Base-by-base conservation (phyloP, 2,113 vertebrate species). In the Podilymbus podiceps region DNA sequence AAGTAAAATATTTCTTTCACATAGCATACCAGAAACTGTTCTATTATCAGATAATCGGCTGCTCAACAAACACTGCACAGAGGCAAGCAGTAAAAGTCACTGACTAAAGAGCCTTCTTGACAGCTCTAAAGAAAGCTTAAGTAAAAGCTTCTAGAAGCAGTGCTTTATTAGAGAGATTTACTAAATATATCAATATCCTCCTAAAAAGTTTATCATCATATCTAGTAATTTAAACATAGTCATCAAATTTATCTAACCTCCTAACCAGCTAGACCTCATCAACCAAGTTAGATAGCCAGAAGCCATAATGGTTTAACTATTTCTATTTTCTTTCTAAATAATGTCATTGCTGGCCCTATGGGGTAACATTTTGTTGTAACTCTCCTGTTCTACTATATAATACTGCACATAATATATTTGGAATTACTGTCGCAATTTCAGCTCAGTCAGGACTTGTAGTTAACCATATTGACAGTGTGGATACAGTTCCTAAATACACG, bases 31-130 rank as follows among this genome's bases (percentile, higher is more conserved):
- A 91, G 85, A 95, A 89, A 71, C 60, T 47, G 89, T 44, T 92
- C 56, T 47, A 30, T 75, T 91, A 94, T 30, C 89, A 86, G 80
- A 92, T 87, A 92, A 95, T 96, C 91, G 92, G 79, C 84, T 88
- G 63, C 72, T 84, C 84, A 38, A 90, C 89, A 91, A 94, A 96
- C 62, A 59, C 6, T 88, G 77, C 84, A 92, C 2, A 87, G 72
- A 89, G 64, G 69, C 86, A 62, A 84, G 91, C 83, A 89, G 77
- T 94, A 92, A 94, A 93, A 92, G 52, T 22, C 87, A 89, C 35
- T 50, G 80, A 87, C 80, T 89, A 77, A 84, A 89, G 73, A 94
- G 73, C 33, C 6, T 5, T 30, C 86, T 47, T 94, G 87, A 78
- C 84, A 94, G 84, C 73, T 95, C 74, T 75, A 87, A 91, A 95